These are phyloP conservation scores for Fringilla coelebs DNA, from an alignment of 2,797 vertebrate species.

Conservation along the genomic window DNA sequence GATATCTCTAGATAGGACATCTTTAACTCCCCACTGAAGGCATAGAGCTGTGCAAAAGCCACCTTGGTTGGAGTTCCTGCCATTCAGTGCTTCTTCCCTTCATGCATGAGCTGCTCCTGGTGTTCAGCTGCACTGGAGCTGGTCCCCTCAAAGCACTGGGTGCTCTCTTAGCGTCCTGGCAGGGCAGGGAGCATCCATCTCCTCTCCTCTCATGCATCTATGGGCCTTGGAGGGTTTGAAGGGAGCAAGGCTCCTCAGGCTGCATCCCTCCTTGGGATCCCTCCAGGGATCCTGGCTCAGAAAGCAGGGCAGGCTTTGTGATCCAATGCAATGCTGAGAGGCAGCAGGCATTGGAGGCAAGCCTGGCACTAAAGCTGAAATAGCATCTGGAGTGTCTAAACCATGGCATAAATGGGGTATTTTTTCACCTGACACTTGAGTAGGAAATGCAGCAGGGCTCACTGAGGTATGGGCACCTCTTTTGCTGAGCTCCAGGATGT, in stretches of 20 bases:
- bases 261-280: background rate
- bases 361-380: background rate
- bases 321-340: background rate
- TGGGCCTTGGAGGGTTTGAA: background rate
- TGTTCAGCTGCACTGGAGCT: background rate
- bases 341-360: accelerated
- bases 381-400: background rate
- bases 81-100: background rate
- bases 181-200: background rate
- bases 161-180: background rate
- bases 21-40: background rate
- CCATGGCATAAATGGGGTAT: background rate
- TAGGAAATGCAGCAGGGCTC: accelerated
- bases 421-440: background rate
- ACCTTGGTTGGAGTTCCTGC: background rate
- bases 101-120: accelerated
- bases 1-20: background rate
- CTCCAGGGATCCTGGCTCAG: background rate
- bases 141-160: background rate
- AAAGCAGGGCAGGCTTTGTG: background rate
- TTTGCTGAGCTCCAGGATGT: background rate
- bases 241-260: background rate
- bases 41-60: background rate
- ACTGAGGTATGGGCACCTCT: background rate
- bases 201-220: accelerated